A percentile compares a stretch with the other conserved stretches of the same genome.
Evolutionary conservation across 2,888 invertebrate species (phyloP).

Genomic region (Drosophila siamana): DNA sequence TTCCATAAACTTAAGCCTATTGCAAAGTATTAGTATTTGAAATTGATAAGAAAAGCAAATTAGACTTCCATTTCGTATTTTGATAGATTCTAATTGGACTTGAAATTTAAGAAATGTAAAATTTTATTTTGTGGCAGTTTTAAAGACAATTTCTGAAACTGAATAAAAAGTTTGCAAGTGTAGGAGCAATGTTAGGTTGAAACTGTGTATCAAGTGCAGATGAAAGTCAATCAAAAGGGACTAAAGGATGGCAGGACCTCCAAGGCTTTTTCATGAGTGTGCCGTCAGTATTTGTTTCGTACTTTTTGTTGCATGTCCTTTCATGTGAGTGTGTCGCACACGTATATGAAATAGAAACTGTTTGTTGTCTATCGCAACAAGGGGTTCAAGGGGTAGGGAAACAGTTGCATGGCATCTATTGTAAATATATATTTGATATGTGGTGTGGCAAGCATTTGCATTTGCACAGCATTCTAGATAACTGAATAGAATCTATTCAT

Average conservation of each 20-base stretch:
- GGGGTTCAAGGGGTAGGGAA: neutral
- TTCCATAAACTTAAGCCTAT: slow-evolving; percentile 28
- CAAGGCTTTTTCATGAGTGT: neutral
- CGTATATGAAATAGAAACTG: neutral
- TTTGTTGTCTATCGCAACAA: neutral
- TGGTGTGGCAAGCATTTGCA: neutral
- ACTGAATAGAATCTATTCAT: neutral
- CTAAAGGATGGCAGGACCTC: neutral
- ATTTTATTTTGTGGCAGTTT: slow-evolving; percentile 1
- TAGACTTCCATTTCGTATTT: slow-evolving; percentile 10
- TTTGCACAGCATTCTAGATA: neutral
- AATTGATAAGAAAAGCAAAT: slow-evolving; percentile 5
- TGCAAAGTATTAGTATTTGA: slow-evolving; percentile 12
- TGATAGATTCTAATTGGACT: slow-evolving; percentile 31
- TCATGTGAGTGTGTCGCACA: neutral
- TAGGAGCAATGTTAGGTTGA: neutral
- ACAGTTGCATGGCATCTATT: neutral
- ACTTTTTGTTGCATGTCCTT: neutral
- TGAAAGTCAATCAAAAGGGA: neutral
- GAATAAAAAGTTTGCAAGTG: neutral
- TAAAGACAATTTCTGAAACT: neutral
- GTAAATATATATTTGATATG: neutral
- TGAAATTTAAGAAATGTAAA: neutral
- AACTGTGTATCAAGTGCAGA: neutral
- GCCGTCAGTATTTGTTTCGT: neutral